phyloP scores from a whole-genome alignment of 2,888 invertebrate species.

The Microctonus aethiopoides region DNA sequence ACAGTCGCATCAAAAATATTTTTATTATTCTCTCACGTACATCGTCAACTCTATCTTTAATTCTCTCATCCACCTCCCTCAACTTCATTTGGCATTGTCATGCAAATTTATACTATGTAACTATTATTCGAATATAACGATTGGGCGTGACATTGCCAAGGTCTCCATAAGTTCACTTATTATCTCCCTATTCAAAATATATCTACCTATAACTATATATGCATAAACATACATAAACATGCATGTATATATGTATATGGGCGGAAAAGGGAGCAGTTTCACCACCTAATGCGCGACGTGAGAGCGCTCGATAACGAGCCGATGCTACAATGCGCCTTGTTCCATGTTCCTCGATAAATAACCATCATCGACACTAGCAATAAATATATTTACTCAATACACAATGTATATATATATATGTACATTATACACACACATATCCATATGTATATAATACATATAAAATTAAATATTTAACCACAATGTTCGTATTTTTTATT shows the following conservation, averaged over 20 bases:
- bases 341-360: constrained; percentile 26
- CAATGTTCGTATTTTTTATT: too few species aligned
- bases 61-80: constrained; percentile 19
- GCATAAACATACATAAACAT: background rate
- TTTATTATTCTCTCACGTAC: constrained; percentile 20
- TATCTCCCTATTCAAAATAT: constrained; percentile 11
- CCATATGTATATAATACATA: background rate
- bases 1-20: background rate
- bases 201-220: too few species aligned
- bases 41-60: too few species aligned
- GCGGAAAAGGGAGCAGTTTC: constrained; percentile 23
- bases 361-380: constrained; percentile 21
- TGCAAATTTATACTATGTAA: constrained; percentile 48
- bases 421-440: too few species aligned
- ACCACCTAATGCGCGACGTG: constrained; percentile 24
- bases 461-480: background rate
- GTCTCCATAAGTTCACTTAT: constrained; percentile 20
- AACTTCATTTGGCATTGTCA: constrained; percentile 54
- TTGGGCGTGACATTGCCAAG: constrained; percentile 30
- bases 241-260: background rate
- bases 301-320: constrained; percentile 28
- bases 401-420: background rate
- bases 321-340: constrained; percentile 29
- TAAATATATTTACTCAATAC: constrained; percentile 22
- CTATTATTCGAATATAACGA: constrained; percentile 31